Percentiles rank a stretch among this genome's conserved stretches.
Evolutionary conservation across 2,113 vertebrate species (phyloP).

Genomic region (Anhinga anhinga): DNA sequence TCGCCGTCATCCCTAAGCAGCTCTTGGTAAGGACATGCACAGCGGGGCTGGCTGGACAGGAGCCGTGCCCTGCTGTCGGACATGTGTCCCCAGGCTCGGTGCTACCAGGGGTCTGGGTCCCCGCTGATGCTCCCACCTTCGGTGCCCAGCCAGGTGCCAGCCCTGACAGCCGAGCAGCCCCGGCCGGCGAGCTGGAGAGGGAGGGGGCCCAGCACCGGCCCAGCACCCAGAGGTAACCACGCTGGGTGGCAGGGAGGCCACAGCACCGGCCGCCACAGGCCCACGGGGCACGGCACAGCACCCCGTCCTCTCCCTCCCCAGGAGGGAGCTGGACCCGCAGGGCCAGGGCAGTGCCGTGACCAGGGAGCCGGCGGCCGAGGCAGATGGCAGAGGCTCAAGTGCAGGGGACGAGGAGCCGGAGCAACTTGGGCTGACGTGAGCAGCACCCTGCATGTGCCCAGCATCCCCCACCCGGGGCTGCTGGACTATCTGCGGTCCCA

Average conservation of each 20-base stretch:
- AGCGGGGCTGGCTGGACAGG: fast-evolving
- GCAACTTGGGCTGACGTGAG: conserved; percentile 41
- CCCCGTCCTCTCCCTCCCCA: not conserved
- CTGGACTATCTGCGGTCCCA: not conserved
- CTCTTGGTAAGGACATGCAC: conserved; percentile 2
- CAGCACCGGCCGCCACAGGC: fast-evolving
- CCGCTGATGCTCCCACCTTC: not conserved
- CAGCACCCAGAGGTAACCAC: not conserved
- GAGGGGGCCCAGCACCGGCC: not conserved
- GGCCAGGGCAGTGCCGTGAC: not conserved
- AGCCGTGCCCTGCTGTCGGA: not conserved
- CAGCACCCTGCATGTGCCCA: not conserved
- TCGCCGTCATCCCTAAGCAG: conserved; percentile 76
- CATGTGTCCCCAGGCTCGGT: fast-evolving
- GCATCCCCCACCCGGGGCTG: fast-evolving
- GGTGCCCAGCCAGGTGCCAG: conserved; percentile 50
- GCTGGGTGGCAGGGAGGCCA: fast-evolving
- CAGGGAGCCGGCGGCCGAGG: not conserved
- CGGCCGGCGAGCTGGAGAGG: not conserved
- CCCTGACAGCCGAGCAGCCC: not conserved
- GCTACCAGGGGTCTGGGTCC: not conserved
- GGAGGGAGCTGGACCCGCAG: not conserved
- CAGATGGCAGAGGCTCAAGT: not conserved
- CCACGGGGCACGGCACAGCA: fast-evolving
- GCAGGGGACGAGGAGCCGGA: not conserved